Evolutionary conservation across 2,797 vertebrate species (phyloP), one percentile per base, ranked within the genome.

Genomic region (Alosa sapidissima): DNA sequence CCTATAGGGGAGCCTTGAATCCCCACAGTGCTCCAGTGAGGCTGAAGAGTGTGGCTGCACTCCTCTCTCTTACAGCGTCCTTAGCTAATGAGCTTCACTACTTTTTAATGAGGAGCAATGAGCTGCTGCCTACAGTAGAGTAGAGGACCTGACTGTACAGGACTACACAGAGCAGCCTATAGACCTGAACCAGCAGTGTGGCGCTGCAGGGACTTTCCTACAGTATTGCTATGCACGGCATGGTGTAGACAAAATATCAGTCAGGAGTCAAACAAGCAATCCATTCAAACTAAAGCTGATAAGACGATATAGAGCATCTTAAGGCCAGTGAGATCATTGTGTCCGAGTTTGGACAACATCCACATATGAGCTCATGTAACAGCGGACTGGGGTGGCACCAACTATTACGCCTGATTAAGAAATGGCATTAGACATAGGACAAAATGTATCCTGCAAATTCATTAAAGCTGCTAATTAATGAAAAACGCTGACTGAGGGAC

Each of bases 81-180:
- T 78, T 47, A 78, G 8, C 72, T 78, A 78, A 78, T 21, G 72
- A 78, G 72, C 72, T 78, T 47, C 72, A 78, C 72, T 19, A 21
- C 36, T 21, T 47, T 19, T 78, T 78, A 78, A 78, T 47, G 72
- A 78, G 72, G 72, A 78, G 6, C 72, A 16, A 78, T 47, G 72
- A 78, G 36, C 36, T 78, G 41, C 72, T 78, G 3, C 36, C 72
- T 28, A 28, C 28, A 28, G 28, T 28, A 28, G 28, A 41, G 41
- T 47, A 21, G 14, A 21, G 41, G 36, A 1, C 14, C 36, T 11
- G 7, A 14, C 68, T 75, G 13, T 75, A 75, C 36, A 45, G 68
- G 13, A 78, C 16, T 47, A 10, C 3, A 41, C 58, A 62, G 58
- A 62, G n/a, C 58, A 24, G 58, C 58, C 58, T 62, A 62, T 24